Base-by-base conservation (phyloP, 2,888 invertebrate genomes). In the Mesoligia furuncula region DNA sequence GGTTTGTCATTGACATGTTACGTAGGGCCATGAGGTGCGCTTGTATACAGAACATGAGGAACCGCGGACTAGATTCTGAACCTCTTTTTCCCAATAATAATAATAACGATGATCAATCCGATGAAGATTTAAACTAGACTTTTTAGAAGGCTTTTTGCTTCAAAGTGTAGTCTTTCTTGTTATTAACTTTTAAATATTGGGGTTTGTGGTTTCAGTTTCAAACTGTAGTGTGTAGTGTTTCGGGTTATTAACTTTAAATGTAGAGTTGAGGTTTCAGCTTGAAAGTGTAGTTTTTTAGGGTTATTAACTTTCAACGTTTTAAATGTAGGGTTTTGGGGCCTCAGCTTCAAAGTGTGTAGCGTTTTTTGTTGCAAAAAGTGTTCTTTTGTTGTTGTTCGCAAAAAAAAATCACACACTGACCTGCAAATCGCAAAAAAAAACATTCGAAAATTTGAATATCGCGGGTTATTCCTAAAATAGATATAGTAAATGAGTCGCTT, bases 1-100 rank as follows among this genome's bases (percentile, higher is more conserved):
- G 91, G 94, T 93, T 81, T 80, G 84, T 83, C 11, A 6, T 9
- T 2, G 70, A 79, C 7, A 0, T 80, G 5, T 24, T 81, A 4
- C 68, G 51, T 6, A 42, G 20, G 24, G 72, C 61, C 1, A 31
- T 42, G 6, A 64, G 80, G 1, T 13, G 36, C 0, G 77, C 79
- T 11, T 66, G 57, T 39, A 82, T 80, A 1, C 48, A 73, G 17
- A 45, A 51, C 1, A 85, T 89, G 71, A 71, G 61, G 24, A 64
- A 59, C 4, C 45, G 75, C 2, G 87, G 89, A 0, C 69, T 87
- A 0, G 15, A 69, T 15, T 64, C 62, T 1, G 65, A 83, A 2
- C 73, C 77, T 15, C 36, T 74, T 1, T 0, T 15, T 31, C 15
- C 5, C 20, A 27, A 8, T 9, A 24, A 42, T 39, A 48, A 31